Percentiles rank a stretch among this genome's conserved stretches.
Conservation (phyloP, 2,888 invertebrate species). For the Branchellion lobata region DNA sequence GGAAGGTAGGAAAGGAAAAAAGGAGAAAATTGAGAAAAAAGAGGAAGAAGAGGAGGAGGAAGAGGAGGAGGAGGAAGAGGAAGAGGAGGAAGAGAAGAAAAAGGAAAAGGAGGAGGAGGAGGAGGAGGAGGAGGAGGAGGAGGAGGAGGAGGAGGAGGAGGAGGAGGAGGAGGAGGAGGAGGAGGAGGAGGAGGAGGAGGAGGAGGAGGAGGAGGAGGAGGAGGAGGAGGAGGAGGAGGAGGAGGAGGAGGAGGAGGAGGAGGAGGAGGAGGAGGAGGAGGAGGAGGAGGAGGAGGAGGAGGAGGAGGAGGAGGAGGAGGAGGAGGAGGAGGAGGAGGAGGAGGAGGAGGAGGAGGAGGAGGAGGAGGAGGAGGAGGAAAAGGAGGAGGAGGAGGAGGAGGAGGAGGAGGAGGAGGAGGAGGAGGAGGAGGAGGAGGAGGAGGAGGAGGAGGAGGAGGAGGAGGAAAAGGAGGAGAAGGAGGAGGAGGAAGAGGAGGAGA, state of each 20-base stretch:
- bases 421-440: constrained; percentile 27
- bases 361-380: constrained; percentile 22
- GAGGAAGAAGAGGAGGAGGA: constrained; percentile 61
- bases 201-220: constrained; percentile 60
- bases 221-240: too few species aligned
- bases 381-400: constrained; percentile 34
- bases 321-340: too few species aligned
- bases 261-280: too few species aligned
- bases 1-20: constrained; percentile 58
- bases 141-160: constrained; percentile 57
- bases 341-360: too few species aligned
- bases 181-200: constrained; percentile 58
- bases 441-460: constrained; percentile 3
- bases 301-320: too few species aligned
- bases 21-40: too few species aligned
- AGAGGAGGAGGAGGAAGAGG: constrained; percentile 57
- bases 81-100: constrained; percentile 60
- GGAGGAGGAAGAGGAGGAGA: constrained; percentile 18
- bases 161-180: constrained; percentile 60
- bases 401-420: constrained; percentile 30
- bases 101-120: constrained; percentile 60
- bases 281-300: too few species aligned
- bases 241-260: too few species aligned
- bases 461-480: background rate
- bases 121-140: constrained; percentile 56